Evolutionary conservation across 2,113 vertebrate species (phyloP).

Genomic region (Phodopus roborovskii): DNA sequence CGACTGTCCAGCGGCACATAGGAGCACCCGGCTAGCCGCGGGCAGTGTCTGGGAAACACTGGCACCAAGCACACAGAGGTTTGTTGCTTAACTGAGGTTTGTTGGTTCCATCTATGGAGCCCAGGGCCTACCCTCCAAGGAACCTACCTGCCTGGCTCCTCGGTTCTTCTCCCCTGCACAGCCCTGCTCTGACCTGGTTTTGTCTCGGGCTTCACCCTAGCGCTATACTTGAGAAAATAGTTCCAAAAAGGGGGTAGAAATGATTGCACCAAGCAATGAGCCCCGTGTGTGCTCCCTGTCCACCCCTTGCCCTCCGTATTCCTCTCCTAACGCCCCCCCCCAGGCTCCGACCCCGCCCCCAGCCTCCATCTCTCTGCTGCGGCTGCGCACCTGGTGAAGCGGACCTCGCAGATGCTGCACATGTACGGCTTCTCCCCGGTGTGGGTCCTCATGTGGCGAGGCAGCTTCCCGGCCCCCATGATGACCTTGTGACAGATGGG

Average conservation of each 20-base stretch:
- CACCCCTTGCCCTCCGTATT: accelerated
- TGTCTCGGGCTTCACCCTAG: background rate
- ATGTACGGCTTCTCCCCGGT: conserved; percentile 99
- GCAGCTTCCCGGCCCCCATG: conserved; percentile 98
- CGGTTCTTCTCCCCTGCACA: background rate
- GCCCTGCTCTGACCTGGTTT: background rate
- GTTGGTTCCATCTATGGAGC: background rate
- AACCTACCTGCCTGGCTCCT: background rate
- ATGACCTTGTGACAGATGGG: conserved; percentile 99
- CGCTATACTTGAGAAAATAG: background rate
- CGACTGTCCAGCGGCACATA: background rate
- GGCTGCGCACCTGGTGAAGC: conserved; percentile 95
- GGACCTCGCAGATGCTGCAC: conserved; percentile 99
- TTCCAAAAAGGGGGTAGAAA: background rate
- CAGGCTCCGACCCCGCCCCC: background rate
- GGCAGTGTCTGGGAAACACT: accelerated
- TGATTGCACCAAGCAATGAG: background rate
- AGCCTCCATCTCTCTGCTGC: accelerated
- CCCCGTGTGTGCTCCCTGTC: accelerated
- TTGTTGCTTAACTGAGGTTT: background rate
- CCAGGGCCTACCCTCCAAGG: background rate
- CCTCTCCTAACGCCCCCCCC: background rate
- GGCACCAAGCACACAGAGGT: background rate
- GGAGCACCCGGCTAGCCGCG: accelerated
- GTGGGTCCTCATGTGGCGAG: conserved; percentile 98